These are phyloP conservation scores for Bagarius yarrelli DNA, from an alignment of 2,113 vertebrate genomes.

Conservation along the genomic window DNA sequence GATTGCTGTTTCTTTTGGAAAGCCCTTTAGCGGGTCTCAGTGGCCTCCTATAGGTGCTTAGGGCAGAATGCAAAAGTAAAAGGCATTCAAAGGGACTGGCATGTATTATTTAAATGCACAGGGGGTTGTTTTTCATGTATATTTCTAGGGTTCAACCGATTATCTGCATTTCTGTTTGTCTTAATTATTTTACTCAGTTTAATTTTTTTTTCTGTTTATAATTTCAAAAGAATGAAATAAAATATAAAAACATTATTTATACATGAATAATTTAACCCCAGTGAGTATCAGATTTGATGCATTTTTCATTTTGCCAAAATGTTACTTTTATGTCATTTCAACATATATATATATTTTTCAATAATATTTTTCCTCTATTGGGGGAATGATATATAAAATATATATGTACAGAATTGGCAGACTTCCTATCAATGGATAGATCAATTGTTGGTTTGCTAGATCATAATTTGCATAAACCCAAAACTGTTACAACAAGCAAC, in stretches of 20 bases:
- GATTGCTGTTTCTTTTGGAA: constrained; percentile 42
- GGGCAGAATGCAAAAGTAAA: constrained; percentile 17
- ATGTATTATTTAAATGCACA: constrained; percentile 26
- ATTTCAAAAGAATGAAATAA: not conserved
- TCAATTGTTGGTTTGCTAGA: too few species aligned
- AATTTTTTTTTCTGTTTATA: not conserved
- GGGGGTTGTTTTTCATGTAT: constrained; percentile 7
- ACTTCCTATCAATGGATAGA: too few species aligned
- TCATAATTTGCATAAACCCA: too few species aligned
- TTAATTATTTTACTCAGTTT: not conserved
- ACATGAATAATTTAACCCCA: not conserved
- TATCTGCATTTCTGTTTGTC: constrained; percentile 4
- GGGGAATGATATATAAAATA: not conserved
- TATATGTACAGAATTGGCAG: too few species aligned
- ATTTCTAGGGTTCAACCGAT: constrained; percentile 12
- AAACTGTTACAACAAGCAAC: not conserved
- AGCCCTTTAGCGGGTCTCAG: constrained; percentile 42
- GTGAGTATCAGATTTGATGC: not conserved
- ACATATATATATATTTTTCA: too few species aligned
- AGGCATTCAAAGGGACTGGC: not conserved
- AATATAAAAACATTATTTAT: not conserved
- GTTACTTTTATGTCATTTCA: too few species aligned
- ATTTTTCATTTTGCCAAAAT: not conserved
- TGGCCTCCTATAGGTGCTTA: constrained; percentile 35
- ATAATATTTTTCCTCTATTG: not conserved